phyloP scores from a whole-genome alignment of 2,888 invertebrate species.

The Agrotis puta region DNA sequence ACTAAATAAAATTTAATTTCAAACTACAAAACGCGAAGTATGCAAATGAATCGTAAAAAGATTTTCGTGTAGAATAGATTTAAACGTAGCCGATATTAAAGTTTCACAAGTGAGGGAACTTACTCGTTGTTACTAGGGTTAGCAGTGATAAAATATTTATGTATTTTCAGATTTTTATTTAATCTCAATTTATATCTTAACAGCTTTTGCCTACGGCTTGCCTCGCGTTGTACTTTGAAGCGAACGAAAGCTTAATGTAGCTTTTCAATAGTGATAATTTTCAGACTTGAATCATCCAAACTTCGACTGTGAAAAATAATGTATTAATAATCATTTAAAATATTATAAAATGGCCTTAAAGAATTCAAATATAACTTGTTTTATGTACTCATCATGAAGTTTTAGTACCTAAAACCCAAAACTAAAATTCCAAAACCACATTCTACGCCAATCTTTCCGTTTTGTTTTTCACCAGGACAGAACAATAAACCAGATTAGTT shows the following conservation, averaged over 20 bases:
- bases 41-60: constrained; percentile 71
- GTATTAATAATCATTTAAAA: no score
- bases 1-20: constrained; percentile 65
- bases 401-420: no score
- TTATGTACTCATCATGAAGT: no score
- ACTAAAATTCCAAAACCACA: neutral
- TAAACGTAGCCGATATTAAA: constrained; percentile 72
- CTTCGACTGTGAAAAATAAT: no score
- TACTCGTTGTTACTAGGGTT: constrained; percentile 71
- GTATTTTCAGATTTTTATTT: neutral
- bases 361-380: no score
- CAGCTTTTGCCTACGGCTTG: no score
- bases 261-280: no score
- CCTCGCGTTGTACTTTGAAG: no score
- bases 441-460: neutral
- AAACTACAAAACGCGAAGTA: constrained; percentile 67
- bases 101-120: constrained; percentile 79
- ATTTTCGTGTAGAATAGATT: constrained; percentile 70
- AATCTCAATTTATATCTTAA: no score
- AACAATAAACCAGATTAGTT: constrained; percentile 38
- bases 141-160: constrained; percentile 1
- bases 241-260: no score
- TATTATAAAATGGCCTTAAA: no score
- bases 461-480: constrained; percentile 21
- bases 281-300: no score